Evolutionary conservation across 2,113 vertebrate genomes (phyloP).

Genomic region (Arizona elegans): DNA sequence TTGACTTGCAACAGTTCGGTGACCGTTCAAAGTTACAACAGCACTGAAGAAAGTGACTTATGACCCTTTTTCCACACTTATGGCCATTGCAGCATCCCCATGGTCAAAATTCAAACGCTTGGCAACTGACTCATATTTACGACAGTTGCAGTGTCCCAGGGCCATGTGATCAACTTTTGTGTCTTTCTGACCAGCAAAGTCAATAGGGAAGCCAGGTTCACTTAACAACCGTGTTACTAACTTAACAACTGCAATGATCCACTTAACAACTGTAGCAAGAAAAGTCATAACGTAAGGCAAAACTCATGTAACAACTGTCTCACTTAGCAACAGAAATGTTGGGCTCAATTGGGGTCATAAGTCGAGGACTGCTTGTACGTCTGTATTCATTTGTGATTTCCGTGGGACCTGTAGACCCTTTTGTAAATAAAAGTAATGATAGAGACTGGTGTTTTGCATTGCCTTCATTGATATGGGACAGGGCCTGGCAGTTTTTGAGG

Average conservation of each 20-base stretch:
- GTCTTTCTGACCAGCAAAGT: not conserved
- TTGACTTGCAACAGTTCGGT: not conserved
- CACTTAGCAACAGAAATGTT: too few species aligned
- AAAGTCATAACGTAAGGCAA: not conserved
- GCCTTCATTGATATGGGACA: not conserved
- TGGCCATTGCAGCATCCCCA: not conserved
- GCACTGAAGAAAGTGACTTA: not conserved
- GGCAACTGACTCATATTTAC: not conserved
- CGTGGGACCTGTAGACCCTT: not conserved
- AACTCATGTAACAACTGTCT: not conserved
- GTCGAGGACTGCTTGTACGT: not conserved
- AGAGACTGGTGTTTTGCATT: not conserved
- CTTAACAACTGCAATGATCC: not conserved
- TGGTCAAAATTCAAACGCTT: too few species aligned
- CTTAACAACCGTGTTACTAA: not conserved
- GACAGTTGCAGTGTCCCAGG: not conserved
- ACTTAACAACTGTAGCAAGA: not conserved
- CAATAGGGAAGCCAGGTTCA: not conserved
- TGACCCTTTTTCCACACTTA: not conserved
- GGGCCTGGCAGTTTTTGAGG: not conserved
- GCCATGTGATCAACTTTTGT: not conserved
- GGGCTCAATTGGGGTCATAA: not conserved
- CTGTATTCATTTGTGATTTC: not conserved
- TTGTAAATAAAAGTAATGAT: not conserved
- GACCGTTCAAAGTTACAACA: not conserved